Conservation (phyloP, 2,888 invertebrate genomes). For the Mystacides longicornis region DNA sequence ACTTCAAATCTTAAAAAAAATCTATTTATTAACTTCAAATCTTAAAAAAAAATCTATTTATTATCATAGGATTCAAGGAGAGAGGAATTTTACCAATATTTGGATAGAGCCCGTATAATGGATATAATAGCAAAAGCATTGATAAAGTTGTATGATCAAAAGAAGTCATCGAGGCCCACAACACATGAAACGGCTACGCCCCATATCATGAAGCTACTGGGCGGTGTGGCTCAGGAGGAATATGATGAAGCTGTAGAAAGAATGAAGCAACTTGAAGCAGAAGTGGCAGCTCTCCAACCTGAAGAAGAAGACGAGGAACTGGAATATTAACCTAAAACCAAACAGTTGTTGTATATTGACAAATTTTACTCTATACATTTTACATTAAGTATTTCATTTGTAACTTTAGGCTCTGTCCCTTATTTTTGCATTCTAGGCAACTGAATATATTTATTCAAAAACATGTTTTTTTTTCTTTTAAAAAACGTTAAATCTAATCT, state of each 20-base stretch:
- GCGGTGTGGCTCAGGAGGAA: conserved; percentile 45
- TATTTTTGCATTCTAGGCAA: no score
- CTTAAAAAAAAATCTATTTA: no score
- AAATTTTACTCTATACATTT: no score
- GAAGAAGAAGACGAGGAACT: not conserved
- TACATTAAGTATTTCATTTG: no score
- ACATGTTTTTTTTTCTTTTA: no score
- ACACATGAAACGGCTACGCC: conserved; percentile 78
- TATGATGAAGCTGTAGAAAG: conserved; percentile 52
- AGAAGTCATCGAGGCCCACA: conserved; percentile 68
- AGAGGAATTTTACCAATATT: conserved; percentile 81
- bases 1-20: no score
- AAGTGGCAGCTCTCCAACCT: not conserved
- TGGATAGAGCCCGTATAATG: conserved; percentile 82
- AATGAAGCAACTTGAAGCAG: conserved; percentile 52
- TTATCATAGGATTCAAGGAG: conserved; percentile 45
- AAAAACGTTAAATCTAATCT: no score
- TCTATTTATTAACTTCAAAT: no score
- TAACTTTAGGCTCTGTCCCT: no score
- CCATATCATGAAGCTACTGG: conserved; percentile 51
- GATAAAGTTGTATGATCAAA: conserved; percentile 77
- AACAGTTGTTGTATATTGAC: no score
- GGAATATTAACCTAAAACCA: no score
- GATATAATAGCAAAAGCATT: conserved; percentile 80
- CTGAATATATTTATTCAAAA: no score